Evolutionary conservation across 2,113 vertebrate species (phyloP).

Genomic region (Corvus hawaiiensis): DNA sequence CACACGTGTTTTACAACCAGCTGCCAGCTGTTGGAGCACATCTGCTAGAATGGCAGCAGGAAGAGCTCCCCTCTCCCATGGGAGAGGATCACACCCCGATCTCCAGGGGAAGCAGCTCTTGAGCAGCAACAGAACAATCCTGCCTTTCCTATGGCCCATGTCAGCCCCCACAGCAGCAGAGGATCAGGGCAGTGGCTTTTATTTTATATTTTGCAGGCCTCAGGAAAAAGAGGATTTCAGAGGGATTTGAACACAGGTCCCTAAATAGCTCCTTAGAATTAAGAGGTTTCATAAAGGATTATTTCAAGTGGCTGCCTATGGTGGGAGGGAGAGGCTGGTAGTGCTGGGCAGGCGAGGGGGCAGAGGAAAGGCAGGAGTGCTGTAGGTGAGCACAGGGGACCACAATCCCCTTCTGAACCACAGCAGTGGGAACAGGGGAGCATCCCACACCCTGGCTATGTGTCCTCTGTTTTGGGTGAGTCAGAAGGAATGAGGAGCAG

Average conservation of each 20-base stretch:
- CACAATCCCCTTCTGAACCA: not conserved
- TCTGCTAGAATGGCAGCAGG: not conserved
- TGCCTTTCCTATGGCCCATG: not conserved
- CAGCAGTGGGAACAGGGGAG: not conserved
- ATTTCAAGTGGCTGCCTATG: not conserved
- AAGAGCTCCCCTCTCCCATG: not conserved
- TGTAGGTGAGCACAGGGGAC: not conserved
- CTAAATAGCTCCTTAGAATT: conserved; percentile 58
- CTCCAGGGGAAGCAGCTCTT: not conserved
- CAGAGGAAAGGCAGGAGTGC: not conserved
- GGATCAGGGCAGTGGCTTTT: not conserved
- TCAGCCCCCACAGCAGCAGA: not conserved
- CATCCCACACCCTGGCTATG: not conserved
- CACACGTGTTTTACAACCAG: not conserved
- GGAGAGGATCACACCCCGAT: fast-evolving
- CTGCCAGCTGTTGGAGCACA: not conserved
- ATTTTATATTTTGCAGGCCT: not conserved
- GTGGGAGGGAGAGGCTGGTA: not conserved
- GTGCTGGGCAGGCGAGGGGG: not conserved
- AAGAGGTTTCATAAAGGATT: conserved; percentile 18
- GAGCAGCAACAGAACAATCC: not conserved
- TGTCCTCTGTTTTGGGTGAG: not conserved
- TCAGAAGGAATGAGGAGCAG: not conserved
- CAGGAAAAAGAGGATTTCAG: conserved; percentile 43
- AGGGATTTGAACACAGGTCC: conserved; percentile 32